Conservation (phyloP, 2,113 vertebrate genomes). For the Nycticryphes semicollaris region DNA sequence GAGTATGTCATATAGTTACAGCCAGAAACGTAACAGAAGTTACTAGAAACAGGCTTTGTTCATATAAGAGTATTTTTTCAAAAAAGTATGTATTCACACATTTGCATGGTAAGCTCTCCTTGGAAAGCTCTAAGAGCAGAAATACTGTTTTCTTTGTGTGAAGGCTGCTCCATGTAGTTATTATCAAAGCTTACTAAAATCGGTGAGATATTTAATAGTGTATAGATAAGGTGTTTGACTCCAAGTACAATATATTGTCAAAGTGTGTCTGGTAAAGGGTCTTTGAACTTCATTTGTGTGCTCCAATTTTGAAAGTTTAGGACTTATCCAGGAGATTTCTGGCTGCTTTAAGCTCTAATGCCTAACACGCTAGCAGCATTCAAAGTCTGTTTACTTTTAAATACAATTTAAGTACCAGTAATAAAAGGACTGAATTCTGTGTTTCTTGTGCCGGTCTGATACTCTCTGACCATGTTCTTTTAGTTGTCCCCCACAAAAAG, state of each 20-base stretch:
- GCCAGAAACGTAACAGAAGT: neutral
- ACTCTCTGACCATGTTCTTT: neutral
- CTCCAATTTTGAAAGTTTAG: neutral
- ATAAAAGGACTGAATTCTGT: neutral
- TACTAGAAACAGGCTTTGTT: neutral
- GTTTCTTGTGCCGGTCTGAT: neutral
- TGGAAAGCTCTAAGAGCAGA: neutral
- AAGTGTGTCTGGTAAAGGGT: neutral
- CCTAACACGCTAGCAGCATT: neutral
- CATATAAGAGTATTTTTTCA: neutral
- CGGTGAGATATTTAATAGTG: neutral
- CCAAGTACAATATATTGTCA: neutral
- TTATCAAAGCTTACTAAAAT: neutral
- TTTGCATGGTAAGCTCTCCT: neutral
- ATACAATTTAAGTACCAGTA: neutral
- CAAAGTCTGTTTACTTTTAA: neutral
- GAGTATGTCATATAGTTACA: neutral
- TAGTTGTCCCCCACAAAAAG: neutral
- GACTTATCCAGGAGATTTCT: neutral
- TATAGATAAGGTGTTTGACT: neutral
- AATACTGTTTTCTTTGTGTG: neutral
- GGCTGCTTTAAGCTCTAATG: neutral
- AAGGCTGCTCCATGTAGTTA: neutral
- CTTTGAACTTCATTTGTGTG: neutral
- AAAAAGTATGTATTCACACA: neutral